Conservation (phyloP, 2,113 vertebrate genomes). For the Platanista minor region DNA sequence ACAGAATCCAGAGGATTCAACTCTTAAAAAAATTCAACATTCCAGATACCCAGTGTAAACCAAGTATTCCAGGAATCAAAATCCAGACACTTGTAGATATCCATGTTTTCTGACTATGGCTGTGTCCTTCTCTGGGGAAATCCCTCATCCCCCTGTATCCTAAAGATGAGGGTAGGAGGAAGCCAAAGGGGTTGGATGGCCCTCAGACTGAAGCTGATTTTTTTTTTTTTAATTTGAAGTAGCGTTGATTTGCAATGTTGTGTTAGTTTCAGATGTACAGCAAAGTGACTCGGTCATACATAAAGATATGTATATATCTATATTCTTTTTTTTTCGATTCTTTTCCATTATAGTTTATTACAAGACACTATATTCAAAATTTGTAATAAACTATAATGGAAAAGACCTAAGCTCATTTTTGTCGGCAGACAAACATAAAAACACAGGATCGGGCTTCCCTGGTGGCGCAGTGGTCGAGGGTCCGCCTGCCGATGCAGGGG, state of each 20-base stretch:
- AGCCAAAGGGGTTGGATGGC: neutral
- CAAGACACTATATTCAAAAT: neutral
- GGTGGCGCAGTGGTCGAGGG: too few relatives aligned
- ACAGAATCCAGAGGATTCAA: neutral
- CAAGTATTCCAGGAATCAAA: neutral
- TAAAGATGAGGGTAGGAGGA: neutral
- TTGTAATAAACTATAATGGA: neutral
- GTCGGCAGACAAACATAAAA: neutral
- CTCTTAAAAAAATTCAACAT: neutral
- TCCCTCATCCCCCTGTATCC: neutral
- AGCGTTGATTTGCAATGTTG: neutral
- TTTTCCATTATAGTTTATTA: neutral
- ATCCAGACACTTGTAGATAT: neutral
- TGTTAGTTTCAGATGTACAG: neutral
- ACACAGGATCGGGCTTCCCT: neutral
- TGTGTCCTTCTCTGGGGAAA: constrained; percentile 28
- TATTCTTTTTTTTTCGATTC: too few relatives aligned
- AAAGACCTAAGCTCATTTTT: neutral
- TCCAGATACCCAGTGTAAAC: neutral
- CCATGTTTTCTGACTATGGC: neutral
- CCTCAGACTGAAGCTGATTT: neutral
- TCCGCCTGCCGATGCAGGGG: too few relatives aligned
- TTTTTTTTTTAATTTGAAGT: neutral
- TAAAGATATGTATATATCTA: neutral
- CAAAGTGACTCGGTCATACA: neutral